A percentile compares a stretch with the other conserved stretches of the same genome.
phyloP scores from a whole-genome alignment of 2,113 vertebrate genomes.

The Dasyprocta punctata region DNA sequence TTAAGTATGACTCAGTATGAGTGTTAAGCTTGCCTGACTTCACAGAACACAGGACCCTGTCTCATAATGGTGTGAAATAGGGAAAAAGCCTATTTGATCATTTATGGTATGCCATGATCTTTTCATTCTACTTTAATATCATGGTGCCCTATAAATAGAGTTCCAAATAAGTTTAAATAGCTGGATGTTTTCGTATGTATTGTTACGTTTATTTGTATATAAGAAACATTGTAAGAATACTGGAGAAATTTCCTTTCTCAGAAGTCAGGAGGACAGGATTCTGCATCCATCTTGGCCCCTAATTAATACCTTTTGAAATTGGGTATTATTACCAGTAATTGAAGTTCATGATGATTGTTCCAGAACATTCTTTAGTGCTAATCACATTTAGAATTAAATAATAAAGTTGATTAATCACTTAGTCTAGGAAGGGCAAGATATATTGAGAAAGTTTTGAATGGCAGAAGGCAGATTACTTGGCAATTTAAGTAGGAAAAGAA shows the following conservation, averaged over 20 bases:
- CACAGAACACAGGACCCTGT: neutral
- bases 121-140: neutral
- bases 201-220: neutral
- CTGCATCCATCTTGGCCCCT: neutral
- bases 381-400: neutral
- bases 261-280: neutral
- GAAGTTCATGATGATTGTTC: neutral
- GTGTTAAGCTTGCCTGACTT: neutral
- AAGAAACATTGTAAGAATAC: neutral
- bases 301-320: neutral
- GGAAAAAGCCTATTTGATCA: neutral
- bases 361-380: neutral
- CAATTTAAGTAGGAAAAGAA: slow-evolving; percentile 7
- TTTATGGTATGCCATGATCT: neutral
- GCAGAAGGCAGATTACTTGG: neutral
- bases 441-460: slow-evolving; percentile 39
- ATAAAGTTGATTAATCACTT: neutral
- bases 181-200: neutral
- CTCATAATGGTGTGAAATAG: neutral
- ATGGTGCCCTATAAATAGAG: neutral
- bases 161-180: neutral
- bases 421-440: neutral
- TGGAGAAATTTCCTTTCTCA: neutral
- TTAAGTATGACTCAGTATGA: slow-evolving; percentile 22
- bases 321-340: neutral